Percentiles rank a stretch among this genome's conserved stretches.
Evolutionary conservation across 37 sponge, comb jelly and placozoan genomes (phyloP).

Genomic region (Cladorhizidae sp.): DNA sequence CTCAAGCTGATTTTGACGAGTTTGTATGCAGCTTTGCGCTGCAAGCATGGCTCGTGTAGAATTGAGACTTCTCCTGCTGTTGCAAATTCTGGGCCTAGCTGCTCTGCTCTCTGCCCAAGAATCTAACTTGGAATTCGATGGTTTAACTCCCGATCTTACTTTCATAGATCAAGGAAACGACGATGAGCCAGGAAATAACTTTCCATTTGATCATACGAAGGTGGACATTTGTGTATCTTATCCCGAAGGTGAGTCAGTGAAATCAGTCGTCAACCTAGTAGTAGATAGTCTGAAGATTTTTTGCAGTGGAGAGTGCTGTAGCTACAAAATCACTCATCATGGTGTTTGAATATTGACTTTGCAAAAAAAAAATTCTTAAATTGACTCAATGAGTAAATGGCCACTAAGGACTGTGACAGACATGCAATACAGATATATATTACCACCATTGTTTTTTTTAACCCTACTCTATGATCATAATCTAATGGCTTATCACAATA

Average conservation of each 20-base stretch:
- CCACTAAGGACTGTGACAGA: no score
- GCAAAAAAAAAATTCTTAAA: no score
- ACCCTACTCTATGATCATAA: no score
- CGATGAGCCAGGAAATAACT: neutral
- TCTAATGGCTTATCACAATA: no score
- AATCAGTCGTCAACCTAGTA: no score
- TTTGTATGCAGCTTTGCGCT: slow-evolving; percentile 51
- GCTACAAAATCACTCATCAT: no score
- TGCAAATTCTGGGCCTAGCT: neutral
- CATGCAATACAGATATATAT: no score
- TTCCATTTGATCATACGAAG: slow-evolving; percentile 5
- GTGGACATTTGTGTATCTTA: neutral
- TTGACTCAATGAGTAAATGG: no score
- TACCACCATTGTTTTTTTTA: no score
- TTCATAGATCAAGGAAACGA: slow-evolving; percentile 5
- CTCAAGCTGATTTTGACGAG: neutral
- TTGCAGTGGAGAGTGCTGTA: no score
- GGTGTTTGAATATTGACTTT: no score
- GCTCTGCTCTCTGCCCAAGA: neutral
- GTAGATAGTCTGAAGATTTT: no score
- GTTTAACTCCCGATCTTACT: neutral
- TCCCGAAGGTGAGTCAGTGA: slow-evolving; percentile 8
- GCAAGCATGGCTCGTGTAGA: slow-evolving; percentile 51
- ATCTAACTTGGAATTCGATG: neutral
- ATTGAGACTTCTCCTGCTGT: slow-evolving; percentile 8